phyloP scores from a whole-genome alignment of 1,140 invertebrate species.

The Battus philenor region DNA sequence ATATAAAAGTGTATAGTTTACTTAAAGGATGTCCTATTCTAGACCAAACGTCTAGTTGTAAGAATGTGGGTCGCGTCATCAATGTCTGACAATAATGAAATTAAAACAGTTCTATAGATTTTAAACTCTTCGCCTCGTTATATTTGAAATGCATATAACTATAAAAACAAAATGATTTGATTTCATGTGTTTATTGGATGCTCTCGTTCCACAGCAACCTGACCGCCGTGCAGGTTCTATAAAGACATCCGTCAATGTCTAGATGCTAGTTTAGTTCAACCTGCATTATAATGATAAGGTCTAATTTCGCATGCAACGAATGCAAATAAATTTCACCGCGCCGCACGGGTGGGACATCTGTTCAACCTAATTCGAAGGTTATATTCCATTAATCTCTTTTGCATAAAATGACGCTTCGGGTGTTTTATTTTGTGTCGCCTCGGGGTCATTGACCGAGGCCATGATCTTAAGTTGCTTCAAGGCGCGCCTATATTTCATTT shows the following conservation, averaged over 20 bases:
- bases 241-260: neutral
- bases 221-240: neutral
- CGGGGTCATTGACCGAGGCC: slow-evolving; percentile 7
- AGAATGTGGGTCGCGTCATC: too few species aligned
- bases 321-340: neutral
- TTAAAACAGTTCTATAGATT: slow-evolving; percentile 24
- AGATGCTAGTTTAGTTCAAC: neutral
- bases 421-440: slow-evolving; percentile 13
- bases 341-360: slow-evolving; percentile 7
- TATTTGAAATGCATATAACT: slow-evolving; percentile 28
- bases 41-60: too few species aligned
- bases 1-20: too few species aligned
- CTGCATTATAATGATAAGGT: neutral
- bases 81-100: too few species aligned
- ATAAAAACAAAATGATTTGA: slow-evolving; percentile 36
- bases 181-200: slow-evolving; percentile 31
- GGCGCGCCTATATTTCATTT: too few species aligned
- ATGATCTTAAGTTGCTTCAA: too few species aligned
- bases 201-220: slow-evolving; percentile 12
- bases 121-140: slow-evolving; percentile 23
- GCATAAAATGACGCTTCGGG: slow-evolving; percentile 12
- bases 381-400: slow-evolving; percentile 16
- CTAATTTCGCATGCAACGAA: slow-evolving; percentile 3
- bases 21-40: too few species aligned
- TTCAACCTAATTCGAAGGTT: slow-evolving; percentile 16